Conservation (phyloP, 2,797 vertebrate species). For the Pangasius macronema region DNA sequence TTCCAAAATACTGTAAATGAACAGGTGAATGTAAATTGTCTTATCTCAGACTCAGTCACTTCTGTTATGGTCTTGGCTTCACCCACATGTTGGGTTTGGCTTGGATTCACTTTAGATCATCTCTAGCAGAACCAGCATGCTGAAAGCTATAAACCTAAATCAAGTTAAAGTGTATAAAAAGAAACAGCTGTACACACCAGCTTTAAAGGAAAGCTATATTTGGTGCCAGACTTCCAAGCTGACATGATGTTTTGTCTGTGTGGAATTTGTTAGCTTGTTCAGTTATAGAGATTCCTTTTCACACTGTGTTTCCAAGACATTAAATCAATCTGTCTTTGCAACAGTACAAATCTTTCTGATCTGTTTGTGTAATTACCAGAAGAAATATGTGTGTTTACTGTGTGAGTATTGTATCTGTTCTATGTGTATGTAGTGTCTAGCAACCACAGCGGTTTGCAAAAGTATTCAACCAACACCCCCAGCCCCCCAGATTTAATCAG, state of each 20-base stretch:
- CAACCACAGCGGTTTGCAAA: background rate
- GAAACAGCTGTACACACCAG: slow-evolving; percentile 1
- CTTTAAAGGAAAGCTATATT: slow-evolving; percentile 4
- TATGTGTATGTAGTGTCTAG: background rate
- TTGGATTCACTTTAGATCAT: background rate
- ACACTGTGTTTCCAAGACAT: background rate
- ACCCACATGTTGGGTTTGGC: background rate
- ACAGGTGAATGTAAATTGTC: background rate
- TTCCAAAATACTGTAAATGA: background rate
- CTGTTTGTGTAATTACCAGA: background rate
- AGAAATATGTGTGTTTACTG: background rate
- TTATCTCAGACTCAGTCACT: background rate
- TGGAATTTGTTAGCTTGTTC: background rate
- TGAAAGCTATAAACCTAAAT: slow-evolving; percentile 22
- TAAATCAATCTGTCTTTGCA: background rate
- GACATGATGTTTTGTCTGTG: slow-evolving; percentile 7
- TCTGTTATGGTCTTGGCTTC: background rate
- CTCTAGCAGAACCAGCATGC: slow-evolving; percentile 13
- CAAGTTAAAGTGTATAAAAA: slow-evolving; percentile 1
- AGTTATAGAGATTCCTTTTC: background rate
- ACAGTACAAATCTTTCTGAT: background rate
- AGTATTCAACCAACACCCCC: background rate
- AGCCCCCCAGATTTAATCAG: background rate
- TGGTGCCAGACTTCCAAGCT: background rate
- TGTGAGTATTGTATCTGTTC: background rate